Percentiles rank a stretch among this genome's conserved stretches.
Evolutionary conservation across 2,888 invertebrate species (phyloP).

Genomic region (Epirrita christyi): DNA sequence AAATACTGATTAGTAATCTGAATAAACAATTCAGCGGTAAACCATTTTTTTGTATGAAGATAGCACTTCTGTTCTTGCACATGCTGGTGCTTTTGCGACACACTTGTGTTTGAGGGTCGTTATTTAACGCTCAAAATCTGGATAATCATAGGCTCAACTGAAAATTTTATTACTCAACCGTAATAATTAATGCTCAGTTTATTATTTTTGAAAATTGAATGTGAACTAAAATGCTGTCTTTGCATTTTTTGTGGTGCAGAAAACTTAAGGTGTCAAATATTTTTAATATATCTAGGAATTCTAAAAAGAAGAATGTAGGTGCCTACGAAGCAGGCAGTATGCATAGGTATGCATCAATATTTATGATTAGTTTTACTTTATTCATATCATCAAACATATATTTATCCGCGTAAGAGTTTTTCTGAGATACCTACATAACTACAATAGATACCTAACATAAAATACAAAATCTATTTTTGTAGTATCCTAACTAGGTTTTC

Average conservation of each 20-base stretch:
- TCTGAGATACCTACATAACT: not conserved
- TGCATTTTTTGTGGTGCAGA: slow-evolving; percentile 14
- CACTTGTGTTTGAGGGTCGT: too few relatives aligned
- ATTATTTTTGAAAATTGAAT: not conserved
- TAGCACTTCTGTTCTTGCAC: too few relatives aligned
- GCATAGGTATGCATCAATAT: not conserved
- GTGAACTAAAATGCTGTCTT: slow-evolving; percentile 33
- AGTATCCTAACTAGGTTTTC: too few relatives aligned
- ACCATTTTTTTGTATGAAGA: too few relatives aligned
- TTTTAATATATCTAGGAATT: not conserved
- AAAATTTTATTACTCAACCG: too few relatives aligned
- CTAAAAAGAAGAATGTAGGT: not conserved
- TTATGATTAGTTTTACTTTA: too few relatives aligned
- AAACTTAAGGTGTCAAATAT: slow-evolving; percentile 7
- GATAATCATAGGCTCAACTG: too few relatives aligned
- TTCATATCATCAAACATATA: not conserved
- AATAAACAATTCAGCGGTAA: too few relatives aligned
- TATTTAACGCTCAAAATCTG: too few relatives aligned
- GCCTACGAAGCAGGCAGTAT: not conserved
- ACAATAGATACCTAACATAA: not conserved
- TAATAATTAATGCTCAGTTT: too few relatives aligned
- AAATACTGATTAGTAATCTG: too few relatives aligned
- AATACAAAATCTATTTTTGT: not conserved
- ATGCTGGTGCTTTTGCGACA: too few relatives aligned
- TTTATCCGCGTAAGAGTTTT: not conserved